Conservation (phyloP, 2,113 vertebrate genomes). For the Emydocephalus ijimae region DNA sequence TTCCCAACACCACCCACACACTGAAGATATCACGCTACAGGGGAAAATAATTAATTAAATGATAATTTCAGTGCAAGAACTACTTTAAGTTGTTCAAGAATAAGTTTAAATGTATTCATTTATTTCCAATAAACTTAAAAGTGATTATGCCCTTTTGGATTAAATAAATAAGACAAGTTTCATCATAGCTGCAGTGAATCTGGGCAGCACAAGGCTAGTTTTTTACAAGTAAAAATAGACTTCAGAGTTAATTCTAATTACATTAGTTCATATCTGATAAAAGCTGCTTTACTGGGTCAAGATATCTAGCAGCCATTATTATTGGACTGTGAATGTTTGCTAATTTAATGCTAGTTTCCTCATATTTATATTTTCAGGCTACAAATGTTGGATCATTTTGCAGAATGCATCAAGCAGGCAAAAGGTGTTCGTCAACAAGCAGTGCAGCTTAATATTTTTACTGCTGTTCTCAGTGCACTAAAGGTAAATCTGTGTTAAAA, state of each 20-base stretch:
- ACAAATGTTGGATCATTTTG: constrained; percentile 99
- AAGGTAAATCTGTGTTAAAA: constrained; percentile 76
- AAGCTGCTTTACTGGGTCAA: neutral
- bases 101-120: neutral
- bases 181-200: neutral
- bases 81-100: neutral
- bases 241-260: neutral
- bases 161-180: neutral
- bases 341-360: neutral
- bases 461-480: constrained; percentile 94
- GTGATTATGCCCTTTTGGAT: neutral
- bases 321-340: neutral
- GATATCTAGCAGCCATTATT: neutral
- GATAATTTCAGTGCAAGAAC: neutral
- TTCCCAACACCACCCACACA: neutral
- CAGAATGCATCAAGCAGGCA: constrained; percentile 97
- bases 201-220: neutral
- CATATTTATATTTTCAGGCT: constrained; percentile 70
- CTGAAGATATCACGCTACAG: neutral
- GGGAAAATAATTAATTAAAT: neutral
- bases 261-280: neutral
- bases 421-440: constrained; percentile 98
- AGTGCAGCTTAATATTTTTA: constrained; percentile 98
- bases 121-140: neutral
- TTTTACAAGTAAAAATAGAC: neutral